phyloP scores from a whole-genome alignment of 2,888 invertebrate species.

The Nymphalis polychloros region DNA sequence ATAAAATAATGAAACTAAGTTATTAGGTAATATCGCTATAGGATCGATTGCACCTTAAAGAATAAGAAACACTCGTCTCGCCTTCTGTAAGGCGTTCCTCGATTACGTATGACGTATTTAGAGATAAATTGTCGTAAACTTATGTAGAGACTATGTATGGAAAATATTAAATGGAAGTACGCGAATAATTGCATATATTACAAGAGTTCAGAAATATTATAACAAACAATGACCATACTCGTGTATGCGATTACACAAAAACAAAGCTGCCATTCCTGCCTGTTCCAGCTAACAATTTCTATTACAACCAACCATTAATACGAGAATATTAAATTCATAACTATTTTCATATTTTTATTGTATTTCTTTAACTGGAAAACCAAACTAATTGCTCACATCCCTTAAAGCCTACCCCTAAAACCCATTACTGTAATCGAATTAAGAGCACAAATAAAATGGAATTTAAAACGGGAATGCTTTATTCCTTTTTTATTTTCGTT shows the following conservation, averaged over 20 bases:
- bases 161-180: background rate
- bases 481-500: background rate
- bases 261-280: no score
- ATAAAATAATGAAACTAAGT: no score
- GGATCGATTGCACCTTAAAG: no score
- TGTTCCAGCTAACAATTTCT: background rate
- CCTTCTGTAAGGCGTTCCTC: no score
- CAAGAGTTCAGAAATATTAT: background rate
- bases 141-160: background rate
- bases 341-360: constrained; percentile 1
- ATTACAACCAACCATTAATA: background rate
- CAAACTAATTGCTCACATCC: background rate
- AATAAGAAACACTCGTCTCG: no score
- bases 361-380: background rate
- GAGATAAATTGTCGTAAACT: background rate
- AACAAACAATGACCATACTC: no score
- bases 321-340: background rate
- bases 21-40: no score
- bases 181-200: background rate
- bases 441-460: background rate
- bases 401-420: no score
- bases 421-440: background rate
- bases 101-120: no score
- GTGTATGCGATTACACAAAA: no score
- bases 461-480: background rate